Conservation (phyloP, 2,888 invertebrate genomes). For the Balanococcus diminutus region DNA sequence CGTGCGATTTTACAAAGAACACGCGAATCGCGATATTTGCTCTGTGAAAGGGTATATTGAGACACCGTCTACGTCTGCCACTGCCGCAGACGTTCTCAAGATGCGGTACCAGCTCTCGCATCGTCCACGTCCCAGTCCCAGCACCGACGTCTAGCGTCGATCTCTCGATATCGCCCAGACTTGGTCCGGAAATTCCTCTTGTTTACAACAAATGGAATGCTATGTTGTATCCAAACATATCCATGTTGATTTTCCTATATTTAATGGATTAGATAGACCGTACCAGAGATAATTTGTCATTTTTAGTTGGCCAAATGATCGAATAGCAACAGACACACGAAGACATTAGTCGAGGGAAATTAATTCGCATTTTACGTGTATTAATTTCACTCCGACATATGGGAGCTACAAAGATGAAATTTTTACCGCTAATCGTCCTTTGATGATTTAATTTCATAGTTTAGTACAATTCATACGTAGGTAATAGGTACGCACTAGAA, state of each 20-base stretch:
- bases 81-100: slow-evolving; percentile 42
- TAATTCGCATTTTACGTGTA: background rate
- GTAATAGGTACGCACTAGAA: too few relatives aligned
- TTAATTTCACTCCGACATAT: background rate
- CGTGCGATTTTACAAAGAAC: slow-evolving; percentile 33
- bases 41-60: slow-evolving; percentile 15
- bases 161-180: background rate
- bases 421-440: too few relatives aligned
- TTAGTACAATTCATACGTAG: too few relatives aligned
- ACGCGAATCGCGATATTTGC: slow-evolving; percentile 32
- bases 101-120: background rate
- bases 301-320: background rate
- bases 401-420: too few relatives aligned
- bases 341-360: background rate
- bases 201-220: background rate
- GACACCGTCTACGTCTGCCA: slow-evolving; percentile 13
- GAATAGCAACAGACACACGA: background rate
- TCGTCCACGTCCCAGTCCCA: background rate
- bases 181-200: background rate
- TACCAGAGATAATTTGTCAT: background rate
- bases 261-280: background rate
- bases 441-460: background rate
- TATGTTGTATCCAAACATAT: background rate
- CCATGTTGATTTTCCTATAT: background rate
- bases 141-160: background rate